phyloP scores from a whole-genome alignment of 2,888 invertebrate genomes.

The Harpalus rubripes region DNA sequence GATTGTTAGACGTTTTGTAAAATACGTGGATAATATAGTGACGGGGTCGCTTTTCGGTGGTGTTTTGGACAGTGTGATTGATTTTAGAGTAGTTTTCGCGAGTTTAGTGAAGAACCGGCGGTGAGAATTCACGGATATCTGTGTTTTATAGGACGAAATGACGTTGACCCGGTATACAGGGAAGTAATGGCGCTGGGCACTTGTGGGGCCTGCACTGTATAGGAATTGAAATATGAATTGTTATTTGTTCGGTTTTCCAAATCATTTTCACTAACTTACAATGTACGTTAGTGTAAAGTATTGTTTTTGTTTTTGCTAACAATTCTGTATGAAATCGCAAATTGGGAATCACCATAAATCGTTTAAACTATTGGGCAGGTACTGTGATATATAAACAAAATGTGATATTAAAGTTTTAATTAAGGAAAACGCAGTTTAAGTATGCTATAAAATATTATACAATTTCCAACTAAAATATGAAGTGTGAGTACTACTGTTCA shows the following conservation, averaged over 20 bases:
- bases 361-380: conserved; percentile 66
- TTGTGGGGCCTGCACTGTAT: conserved; percentile 68
- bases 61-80: conserved; percentile 57
- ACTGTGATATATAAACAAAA: conserved; percentile 75
- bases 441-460: conserved; percentile 49
- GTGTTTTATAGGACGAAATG: conserved; percentile 70
- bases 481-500: conserved; percentile 56
- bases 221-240: conserved; percentile 69
- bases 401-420: conserved; percentile 72
- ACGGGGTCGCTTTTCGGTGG: conserved; percentile 54
- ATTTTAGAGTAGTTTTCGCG: conserved; percentile 36
- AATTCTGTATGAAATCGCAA: conserved; percentile 53
- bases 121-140: conserved; percentile 48
- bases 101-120: conserved; percentile 50
- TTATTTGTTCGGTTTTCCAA: conserved; percentile 55
- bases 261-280: conserved; percentile 56
- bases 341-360: conserved; percentile 50
- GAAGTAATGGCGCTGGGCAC: conserved; percentile 72
- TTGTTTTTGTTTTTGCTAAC: conserved; percentile 58
- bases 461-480: conserved; percentile 59
- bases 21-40: conserved; percentile 64
- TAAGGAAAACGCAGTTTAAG: conserved; percentile 60
- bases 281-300: conserved; percentile 61
- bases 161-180: conserved; percentile 73
- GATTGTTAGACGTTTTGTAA: conserved; percentile 66